Conservation (phyloP, 2,113 vertebrate species). For the Lagopus leucura region DNA sequence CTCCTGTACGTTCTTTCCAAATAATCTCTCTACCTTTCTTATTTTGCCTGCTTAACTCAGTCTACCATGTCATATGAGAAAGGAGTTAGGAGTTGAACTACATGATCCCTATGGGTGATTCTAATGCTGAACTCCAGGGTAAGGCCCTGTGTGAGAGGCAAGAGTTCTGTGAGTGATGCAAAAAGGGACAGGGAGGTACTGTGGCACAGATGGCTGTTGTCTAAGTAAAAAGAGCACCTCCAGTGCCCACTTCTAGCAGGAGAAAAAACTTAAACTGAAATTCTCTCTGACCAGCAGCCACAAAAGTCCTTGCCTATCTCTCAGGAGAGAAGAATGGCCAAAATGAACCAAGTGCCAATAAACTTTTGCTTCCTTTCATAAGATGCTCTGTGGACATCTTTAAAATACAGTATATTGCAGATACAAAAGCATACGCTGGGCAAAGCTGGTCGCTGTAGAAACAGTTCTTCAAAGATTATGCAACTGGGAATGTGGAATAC, state of each 20-base stretch:
- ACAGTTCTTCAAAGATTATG: constrained; percentile 19
- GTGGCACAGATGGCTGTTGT: not conserved
- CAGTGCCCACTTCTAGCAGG: not conserved
- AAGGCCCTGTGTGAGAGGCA: not conserved
- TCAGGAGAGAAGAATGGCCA: not conserved
- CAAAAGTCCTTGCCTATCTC: constrained; percentile 2
- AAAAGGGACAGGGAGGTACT: not conserved
- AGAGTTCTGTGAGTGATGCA: not conserved
- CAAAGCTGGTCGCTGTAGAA: not conserved
- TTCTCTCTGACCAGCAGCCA: not conserved
- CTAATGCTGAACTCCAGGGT: not conserved
- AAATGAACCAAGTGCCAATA: constrained; percentile 45
- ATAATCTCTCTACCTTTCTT: not conserved
- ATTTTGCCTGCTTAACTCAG: not conserved
- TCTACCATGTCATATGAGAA: not conserved
- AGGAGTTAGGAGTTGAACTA: too few species aligned
- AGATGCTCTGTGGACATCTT: constrained; percentile 28
- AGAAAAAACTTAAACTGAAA: constrained; percentile 22
- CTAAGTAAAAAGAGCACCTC: not conserved
- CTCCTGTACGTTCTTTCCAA: not conserved
- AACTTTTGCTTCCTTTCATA: constrained; percentile 16
- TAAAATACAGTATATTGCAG: not conserved
- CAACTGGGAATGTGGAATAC: constrained; percentile 7
- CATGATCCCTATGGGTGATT: too few species aligned
- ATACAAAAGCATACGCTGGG: not conserved